phyloP scores from a whole-genome alignment of 2,113 vertebrate genomes.

The Cephalopterus ornatus region DNA sequence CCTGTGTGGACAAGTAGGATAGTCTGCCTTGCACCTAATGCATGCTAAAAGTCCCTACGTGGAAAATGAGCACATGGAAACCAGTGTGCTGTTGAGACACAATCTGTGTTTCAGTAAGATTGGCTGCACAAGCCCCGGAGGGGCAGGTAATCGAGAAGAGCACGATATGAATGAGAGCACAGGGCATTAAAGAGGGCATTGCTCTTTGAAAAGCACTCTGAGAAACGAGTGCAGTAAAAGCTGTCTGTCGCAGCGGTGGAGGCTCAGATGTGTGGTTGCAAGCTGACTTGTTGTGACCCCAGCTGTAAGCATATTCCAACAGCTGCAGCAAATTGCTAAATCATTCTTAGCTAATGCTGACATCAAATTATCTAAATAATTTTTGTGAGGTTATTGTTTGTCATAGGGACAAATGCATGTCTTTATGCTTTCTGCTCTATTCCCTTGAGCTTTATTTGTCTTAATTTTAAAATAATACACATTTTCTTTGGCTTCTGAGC shows the following conservation, averaged over 20 bases:
- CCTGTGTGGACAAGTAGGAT: not conserved
- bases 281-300: not conserved
- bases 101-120: not conserved
- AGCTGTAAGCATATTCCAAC: not conserved
- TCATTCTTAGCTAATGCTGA: not conserved
- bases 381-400: not conserved
- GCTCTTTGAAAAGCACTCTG: not conserved
- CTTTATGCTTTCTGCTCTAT: not conserved
- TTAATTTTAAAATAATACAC: not conserved
- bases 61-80: not conserved
- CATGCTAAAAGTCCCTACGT: not conserved
- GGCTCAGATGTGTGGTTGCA: not conserved
- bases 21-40: not conserved
- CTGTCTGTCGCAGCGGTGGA: not conserved
- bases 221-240: not conserved
- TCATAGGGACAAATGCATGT: not conserved
- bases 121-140: not conserved
- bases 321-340: conserved; percentile 8
- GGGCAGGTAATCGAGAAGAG: not conserved
- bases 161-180: not conserved
- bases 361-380: not conserved
- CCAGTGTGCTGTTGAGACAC: not conserved
- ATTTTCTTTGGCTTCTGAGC: not conserved
- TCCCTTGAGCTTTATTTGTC: not conserved
- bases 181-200: not conserved